Evolutionary conservation across 2,888 invertebrate genomes (phyloP).

Genomic region (Ariolimax columbianus): DNA sequence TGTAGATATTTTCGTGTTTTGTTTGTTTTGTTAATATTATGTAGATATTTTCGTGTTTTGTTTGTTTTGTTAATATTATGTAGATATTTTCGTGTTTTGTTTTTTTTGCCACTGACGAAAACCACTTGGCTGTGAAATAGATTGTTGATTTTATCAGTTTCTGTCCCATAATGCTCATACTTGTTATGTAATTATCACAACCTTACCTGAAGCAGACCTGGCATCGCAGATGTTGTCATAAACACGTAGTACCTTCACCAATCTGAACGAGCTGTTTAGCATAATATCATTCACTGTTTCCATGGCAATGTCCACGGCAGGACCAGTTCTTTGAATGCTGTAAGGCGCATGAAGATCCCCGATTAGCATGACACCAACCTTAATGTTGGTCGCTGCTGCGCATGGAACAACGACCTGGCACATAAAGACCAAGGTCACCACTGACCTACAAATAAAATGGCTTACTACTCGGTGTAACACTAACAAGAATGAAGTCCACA

Average conservation of each 20-base stretch:
- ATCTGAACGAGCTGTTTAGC: conserved; percentile 58
- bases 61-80: no score
- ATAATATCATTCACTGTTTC: conserved; percentile 59
- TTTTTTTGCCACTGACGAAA: no score
- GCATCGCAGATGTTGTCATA: conserved; percentile 60
- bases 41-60: no score
- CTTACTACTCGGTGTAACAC: background rate
- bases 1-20: no score
- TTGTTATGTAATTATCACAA: no score
- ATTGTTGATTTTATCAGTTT: no score
- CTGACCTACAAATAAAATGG: background rate
- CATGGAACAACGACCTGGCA: background rate
- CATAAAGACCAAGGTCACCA: background rate
- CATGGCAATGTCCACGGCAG: conserved; percentile 63
- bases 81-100: no score
- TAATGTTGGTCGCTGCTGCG: conserved; percentile 49
- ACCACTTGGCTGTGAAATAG: no score
- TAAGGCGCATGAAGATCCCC: conserved; percentile 57
- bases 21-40: no score
- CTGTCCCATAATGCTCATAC: no score
- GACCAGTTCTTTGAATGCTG: conserved; percentile 60
- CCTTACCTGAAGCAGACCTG: conserved; percentile 58
- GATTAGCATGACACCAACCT: conserved; percentile 61
- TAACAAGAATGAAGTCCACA: background rate
- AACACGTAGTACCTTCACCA: conserved; percentile 53